Base-by-base conservation (phyloP, 2,888 invertebrate species). In the Dermolepida albohirtum region DNA sequence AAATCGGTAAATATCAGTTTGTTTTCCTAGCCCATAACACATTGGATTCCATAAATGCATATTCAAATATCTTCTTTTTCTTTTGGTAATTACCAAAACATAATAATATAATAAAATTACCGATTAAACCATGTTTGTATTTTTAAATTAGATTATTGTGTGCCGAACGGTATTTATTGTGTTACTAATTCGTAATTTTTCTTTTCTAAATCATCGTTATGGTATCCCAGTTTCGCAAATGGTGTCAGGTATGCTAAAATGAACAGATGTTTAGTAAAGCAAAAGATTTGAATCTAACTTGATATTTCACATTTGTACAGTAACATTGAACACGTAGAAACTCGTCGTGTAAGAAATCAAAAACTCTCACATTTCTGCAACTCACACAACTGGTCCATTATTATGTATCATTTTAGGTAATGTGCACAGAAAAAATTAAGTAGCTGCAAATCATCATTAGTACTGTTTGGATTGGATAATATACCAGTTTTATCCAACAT, bases 1-100 rank as follows among this genome's bases (percentile, higher is more conserved):
- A 92, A 84, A 89, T 92, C 89, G 92, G 93, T 92, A 86, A 89
- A 69, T 66, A 49, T 55, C 22, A 16, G 5, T 22, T 52, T 52
- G 5, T 52, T 16, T 52, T 5, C 8, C 4, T 22, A 2, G 2
- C 17, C 6, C 27, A 1, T 16, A 11, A 27, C 27, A 12, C 8
- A 10, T 51, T 5, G 2, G 2, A 10, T 59, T 44, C 16, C 29
- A 22, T 41, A 59, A 11, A 44, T 40, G 44, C 65, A 66, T 69
- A 66, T 69, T 69, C 68, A 69, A 69, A 69, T 69, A 69, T 69
- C 68, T 69, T 65, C 68, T 29, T 7, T n/a, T 22, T 8, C 12
- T 51, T 51, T 5, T 51, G n/a, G 1, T 5, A 17, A 16, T 49
- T 8, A 11, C 10, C n/a, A n/a, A 11, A 11, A 12, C 7, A 22